Evolutionary conservation across 1,140 invertebrate species (phyloP).

Genomic region (Helicoverpa zea): DNA sequence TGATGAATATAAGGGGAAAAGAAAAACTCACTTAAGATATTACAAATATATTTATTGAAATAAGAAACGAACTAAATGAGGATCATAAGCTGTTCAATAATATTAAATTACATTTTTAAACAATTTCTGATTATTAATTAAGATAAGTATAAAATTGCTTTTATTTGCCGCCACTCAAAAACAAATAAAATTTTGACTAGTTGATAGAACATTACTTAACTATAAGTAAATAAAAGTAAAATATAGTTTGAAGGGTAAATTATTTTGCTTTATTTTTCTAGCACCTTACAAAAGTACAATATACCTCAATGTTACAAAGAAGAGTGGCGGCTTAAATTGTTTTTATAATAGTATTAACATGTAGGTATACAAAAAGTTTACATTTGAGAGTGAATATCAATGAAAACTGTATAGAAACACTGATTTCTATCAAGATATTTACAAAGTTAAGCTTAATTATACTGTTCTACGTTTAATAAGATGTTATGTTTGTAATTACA

Average conservation of each 20-base stretch:
- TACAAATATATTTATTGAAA: slow-evolving; percentile 86
- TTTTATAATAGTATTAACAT: slow-evolving; percentile 54
- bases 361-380: slow-evolving; percentile 82
- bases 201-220: slow-evolving; percentile 62
- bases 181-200: slow-evolving; percentile 81
- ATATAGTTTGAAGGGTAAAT: slow-evolving; percentile 43
- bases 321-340: slow-evolving; percentile 60
- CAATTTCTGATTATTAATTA: slow-evolving; percentile 57
- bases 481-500: slow-evolving; percentile 65
- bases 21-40: slow-evolving; percentile 71
- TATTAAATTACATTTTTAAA: slow-evolving; percentile 67
- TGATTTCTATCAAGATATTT: slow-evolving; percentile 79
- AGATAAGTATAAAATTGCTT: slow-evolving; percentile 35
- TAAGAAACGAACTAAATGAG: slow-evolving; percentile 79
- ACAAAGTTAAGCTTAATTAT: slow-evolving; percentile 82
- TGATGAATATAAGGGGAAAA: slow-evolving; percentile 34
- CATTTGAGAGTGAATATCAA: slow-evolving; percentile 77
- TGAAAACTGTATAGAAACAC: slow-evolving; percentile 82
- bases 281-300: slow-evolving; percentile 67
- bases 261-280: slow-evolving; percentile 61
- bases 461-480: slow-evolving; percentile 71
- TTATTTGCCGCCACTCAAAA: slow-evolving; percentile 74
- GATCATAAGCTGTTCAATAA: slow-evolving; percentile 78
- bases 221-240: slow-evolving; percentile 49
- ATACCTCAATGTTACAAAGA: slow-evolving; percentile 8